A percentile compares a stretch with the other conserved stretches of the same genome.
phyloP scores from a whole-genome alignment of 92 coral and sea anemone genomes.

The Zoanthus sansibaricus region DNA sequence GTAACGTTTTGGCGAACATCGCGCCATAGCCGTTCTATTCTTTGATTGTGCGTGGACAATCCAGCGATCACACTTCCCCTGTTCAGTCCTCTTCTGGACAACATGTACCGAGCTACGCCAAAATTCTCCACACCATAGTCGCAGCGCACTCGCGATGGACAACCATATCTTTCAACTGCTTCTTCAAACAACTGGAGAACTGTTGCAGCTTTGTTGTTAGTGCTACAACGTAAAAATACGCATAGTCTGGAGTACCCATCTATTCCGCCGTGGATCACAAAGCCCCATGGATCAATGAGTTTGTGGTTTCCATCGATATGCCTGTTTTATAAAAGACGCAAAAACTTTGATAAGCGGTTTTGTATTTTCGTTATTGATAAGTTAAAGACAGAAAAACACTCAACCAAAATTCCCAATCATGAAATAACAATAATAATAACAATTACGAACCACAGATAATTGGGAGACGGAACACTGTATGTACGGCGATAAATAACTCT shows the following conservation, averaged over 20 bases:
- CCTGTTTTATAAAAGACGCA: slow-evolving; percentile 11
- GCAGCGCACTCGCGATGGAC: slow-evolving; percentile 53
- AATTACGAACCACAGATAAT: slow-evolving; percentile 24
- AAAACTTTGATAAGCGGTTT: neutral
- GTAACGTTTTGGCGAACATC: slow-evolving; percentile 63
- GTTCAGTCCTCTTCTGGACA: slow-evolving; percentile 28
- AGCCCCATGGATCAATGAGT: slow-evolving; percentile 31
- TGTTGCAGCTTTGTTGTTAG: slow-evolving; percentile 45
- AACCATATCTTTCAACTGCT: slow-evolving; percentile 26
- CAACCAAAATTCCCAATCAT: neutral
- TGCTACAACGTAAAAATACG: slow-evolving; percentile 27
- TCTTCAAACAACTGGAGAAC: slow-evolving; percentile 31
- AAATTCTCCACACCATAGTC: slow-evolving; percentile 52
- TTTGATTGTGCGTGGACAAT: slow-evolving; percentile 61
- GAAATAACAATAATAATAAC: neutral
- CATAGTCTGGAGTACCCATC: slow-evolving; percentile 44
- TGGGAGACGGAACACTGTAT: slow-evolving; percentile 59
- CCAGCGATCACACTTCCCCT: slow-evolving; percentile 56
- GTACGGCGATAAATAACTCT: slow-evolving; percentile 52
- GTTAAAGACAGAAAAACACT: neutral
- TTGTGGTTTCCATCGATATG: slow-evolving; percentile 55
- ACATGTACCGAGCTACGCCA: slow-evolving; percentile 42
- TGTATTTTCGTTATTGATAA: too few species aligned
- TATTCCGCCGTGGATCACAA: slow-evolving; percentile 54
- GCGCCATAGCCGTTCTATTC: slow-evolving; percentile 69